Evolutionary conservation across 2,888 invertebrate species (phyloP).

Genomic region (Trachelus iudaicus): DNA sequence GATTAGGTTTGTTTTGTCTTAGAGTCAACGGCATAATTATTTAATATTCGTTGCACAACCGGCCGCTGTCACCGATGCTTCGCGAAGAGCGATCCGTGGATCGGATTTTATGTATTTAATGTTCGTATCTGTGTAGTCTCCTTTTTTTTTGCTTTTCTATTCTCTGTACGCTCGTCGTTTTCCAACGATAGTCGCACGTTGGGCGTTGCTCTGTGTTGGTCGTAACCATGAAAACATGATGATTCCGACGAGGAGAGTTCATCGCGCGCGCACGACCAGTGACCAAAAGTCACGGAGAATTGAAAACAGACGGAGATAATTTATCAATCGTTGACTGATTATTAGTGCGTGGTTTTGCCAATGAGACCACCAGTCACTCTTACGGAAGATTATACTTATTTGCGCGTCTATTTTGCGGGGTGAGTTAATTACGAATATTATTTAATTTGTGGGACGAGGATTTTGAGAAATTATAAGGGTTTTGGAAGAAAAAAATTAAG

Average conservation of each 20-base stretch:
- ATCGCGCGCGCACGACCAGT: not conserved
- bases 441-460: not conserved
- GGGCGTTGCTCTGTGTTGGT: not conserved
- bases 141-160: not conserved
- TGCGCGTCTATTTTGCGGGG: not conserved
- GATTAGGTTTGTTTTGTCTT: conserved; percentile 33
- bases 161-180: not conserved
- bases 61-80: not conserved
- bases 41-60: conserved; percentile 2
- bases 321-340: conserved; percentile 37
- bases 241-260: not conserved
- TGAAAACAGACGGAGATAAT: conserved; percentile 37
- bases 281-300: conserved; percentile 11
- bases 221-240: not conserved
- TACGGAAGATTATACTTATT: not conserved
- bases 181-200: not conserved
- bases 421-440: not conserved
- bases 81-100: not conserved
- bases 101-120: not conserved
- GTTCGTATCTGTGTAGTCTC: not conserved
- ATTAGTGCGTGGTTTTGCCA: conserved; percentile 7
- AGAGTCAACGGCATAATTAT: conserved; percentile 35
- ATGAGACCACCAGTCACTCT: not conserved
- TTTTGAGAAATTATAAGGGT: not conserved
- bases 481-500: not conserved